phyloP scores from a whole-genome alignment of 2,797 vertebrate genomes.

The Atherinosoma microstoma region DNA sequence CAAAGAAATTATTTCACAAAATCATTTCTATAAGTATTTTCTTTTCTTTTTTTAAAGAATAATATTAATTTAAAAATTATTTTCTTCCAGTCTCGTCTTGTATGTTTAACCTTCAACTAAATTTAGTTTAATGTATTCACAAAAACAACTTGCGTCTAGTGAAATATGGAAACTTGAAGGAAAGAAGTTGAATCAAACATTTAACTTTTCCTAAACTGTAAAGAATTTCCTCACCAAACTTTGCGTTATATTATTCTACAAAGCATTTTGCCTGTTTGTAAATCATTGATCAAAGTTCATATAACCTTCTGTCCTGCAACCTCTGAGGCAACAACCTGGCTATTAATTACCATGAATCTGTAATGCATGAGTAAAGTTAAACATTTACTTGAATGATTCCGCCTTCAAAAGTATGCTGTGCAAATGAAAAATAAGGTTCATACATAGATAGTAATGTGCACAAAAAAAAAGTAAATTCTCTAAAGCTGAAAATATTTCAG shows the following conservation, averaged over 20 bases:
- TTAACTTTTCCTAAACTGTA: not conserved
- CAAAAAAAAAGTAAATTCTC: not conserved
- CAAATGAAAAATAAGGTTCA: conserved; percentile 31
- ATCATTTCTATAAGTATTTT: not conserved
- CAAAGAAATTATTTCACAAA: not conserved
- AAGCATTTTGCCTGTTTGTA: conserved; percentile 15
- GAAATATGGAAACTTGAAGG: not conserved
- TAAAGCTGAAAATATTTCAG: not conserved
- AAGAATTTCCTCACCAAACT: not conserved
- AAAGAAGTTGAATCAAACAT: not conserved
- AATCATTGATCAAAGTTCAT: conserved; percentile 50
- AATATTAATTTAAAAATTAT: not conserved
- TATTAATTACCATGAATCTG: conserved; percentile 49
- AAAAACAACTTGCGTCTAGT: not conserved
- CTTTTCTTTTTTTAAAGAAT: not conserved
- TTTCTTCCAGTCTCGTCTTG: not conserved
- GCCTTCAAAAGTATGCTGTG: conserved; percentile 1
- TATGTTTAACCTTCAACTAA: not conserved
- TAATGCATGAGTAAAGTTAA: conserved; percentile 2
- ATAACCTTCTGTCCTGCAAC: conserved; percentile 4
- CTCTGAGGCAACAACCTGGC: conserved; percentile 22
- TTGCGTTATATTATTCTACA: not conserved
- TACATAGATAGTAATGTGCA: not conserved
- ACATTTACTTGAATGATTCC: conserved; percentile 4
- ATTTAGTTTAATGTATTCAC: not conserved